These are phyloP conservation scores for Xanthorhoe designata DNA, from an alignment of 2,888 invertebrate genomes.

Conservation along the genomic window DNA sequence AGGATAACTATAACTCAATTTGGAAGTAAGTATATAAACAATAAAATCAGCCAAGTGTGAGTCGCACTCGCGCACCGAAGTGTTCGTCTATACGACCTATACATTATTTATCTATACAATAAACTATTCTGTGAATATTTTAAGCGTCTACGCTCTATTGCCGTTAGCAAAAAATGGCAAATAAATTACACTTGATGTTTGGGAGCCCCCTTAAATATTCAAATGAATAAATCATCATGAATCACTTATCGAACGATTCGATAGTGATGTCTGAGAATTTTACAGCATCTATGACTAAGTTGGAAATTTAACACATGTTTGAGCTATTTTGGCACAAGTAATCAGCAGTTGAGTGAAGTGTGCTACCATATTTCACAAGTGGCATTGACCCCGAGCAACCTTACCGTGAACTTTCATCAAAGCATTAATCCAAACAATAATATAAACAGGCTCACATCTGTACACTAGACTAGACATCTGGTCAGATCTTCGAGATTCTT, in stretches of 20 bases:
- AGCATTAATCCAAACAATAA: neutral
- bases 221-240: neutral
- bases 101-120: too few relatives aligned
- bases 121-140: too few relatives aligned
- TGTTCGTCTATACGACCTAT: too few relatives aligned
- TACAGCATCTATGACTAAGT: conserved; percentile 12
- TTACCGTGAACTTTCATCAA: conserved; percentile 25
- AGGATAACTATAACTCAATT: conserved; percentile 81
- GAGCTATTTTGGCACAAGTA: conserved; percentile 30
- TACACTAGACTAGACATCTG: neutral
- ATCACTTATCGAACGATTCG: neutral
- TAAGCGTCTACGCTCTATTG: too few relatives aligned
- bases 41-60: neutral
- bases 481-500: neutral
- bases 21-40: conserved; percentile 76
- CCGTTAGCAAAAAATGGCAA: too few relatives aligned
- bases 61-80: too few relatives aligned
- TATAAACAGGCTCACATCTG: neutral
- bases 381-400: conserved; percentile 26
- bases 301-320: conserved; percentile 35
- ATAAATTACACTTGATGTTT: too few relatives aligned
- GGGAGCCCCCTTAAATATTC: too few relatives aligned
- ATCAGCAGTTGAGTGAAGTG: conserved; percentile 25
- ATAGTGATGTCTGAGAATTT: conserved; percentile 1
- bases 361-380: conserved; percentile 16